Percentiles rank a stretch among this genome's conserved stretches.
phyloP scores from a whole-genome alignment of 2,797 vertebrate species.

The Gastrophryne carolinensis region DNA sequence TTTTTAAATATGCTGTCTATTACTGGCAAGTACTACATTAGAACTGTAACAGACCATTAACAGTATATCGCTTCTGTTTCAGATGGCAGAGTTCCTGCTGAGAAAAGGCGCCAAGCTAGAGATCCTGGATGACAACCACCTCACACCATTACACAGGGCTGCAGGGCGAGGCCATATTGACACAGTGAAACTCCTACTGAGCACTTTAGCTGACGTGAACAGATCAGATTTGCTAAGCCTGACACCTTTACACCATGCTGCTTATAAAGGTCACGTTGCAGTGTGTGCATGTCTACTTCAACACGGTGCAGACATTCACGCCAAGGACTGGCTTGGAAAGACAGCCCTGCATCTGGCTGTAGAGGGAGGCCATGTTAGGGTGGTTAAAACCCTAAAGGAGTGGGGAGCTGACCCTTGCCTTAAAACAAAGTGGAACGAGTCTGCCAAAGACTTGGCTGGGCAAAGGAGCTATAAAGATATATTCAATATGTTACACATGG shows the following conservation, averaged over 20 bases:
- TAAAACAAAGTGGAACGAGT: constrained; percentile 56
- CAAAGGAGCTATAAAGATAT: not conserved
- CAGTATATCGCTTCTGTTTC: not conserved
- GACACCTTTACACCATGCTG: constrained; percentile 52
- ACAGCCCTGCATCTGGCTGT: constrained; percentile 56
- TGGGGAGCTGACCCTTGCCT: constrained; percentile 44
- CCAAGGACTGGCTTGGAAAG: constrained; percentile 39
- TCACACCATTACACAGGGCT: constrained; percentile 54
- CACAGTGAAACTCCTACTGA: constrained; percentile 8
- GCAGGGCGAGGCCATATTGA: constrained; percentile 56
- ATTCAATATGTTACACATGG: not conserved
- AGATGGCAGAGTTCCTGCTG: constrained; percentile 55
- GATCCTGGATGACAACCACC: constrained; percentile 41
- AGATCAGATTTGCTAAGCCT: constrained; percentile 41
- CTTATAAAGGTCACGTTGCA: constrained; percentile 39
- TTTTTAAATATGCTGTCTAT: too few species aligned
- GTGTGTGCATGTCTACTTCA: constrained; percentile 55
- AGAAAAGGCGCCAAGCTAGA: constrained; percentile 44
- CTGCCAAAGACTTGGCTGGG: constrained; percentile 11
- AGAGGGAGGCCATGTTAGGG: constrained; percentile 50
- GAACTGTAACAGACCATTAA: too few species aligned
- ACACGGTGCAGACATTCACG: constrained; percentile 48
- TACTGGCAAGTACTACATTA: too few species aligned
- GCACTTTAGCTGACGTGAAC: constrained; percentile 50
- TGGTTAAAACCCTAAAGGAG: constrained; percentile 34